Conservation (phyloP, 2,888 invertebrate genomes). For the Pristionchus entomophagus region DNA sequence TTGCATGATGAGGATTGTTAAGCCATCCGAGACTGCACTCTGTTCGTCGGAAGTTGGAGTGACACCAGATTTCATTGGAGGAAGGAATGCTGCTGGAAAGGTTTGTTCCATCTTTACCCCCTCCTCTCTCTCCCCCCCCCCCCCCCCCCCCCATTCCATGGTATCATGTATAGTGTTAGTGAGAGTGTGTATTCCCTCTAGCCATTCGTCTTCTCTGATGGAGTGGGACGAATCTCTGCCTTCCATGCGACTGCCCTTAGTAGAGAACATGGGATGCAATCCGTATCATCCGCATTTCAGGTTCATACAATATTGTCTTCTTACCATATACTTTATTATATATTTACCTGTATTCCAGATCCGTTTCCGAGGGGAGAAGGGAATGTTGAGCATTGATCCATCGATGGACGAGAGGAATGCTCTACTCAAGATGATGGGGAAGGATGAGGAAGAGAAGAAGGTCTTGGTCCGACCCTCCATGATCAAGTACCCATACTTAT, state of each 20-base stretch:
- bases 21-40: background rate
- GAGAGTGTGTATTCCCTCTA: background rate
- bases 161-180: no score
- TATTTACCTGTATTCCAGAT: slow-evolving; percentile 51
- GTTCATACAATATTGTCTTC: background rate
- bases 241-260: background rate
- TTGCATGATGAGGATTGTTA: background rate
- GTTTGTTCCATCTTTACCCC: background rate
- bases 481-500: slow-evolving; percentile 43
- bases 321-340: no score
- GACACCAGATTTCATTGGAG: background rate
- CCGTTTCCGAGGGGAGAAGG: slow-evolving; percentile 68
- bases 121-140: no score
- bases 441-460: background rate
- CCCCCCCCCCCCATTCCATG: no score
- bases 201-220: slow-evolving; percentile 52
- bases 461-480: slow-evolving; percentile 48
- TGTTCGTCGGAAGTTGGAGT: background rate
- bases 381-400: slow-evolving; percentile 66
- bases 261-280: background rate
- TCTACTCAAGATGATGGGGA: background rate
- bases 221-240: slow-evolving; percentile 56
- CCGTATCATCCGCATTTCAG: background rate
- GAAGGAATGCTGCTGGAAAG: background rate
- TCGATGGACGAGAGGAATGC: slow-evolving; percentile 59